Percentiles rank a stretch among this genome's conserved stretches.
Evolutionary conservation across 2,113 vertebrate species (phyloP).

Genomic region (Thinocorus orbignyianus): DNA sequence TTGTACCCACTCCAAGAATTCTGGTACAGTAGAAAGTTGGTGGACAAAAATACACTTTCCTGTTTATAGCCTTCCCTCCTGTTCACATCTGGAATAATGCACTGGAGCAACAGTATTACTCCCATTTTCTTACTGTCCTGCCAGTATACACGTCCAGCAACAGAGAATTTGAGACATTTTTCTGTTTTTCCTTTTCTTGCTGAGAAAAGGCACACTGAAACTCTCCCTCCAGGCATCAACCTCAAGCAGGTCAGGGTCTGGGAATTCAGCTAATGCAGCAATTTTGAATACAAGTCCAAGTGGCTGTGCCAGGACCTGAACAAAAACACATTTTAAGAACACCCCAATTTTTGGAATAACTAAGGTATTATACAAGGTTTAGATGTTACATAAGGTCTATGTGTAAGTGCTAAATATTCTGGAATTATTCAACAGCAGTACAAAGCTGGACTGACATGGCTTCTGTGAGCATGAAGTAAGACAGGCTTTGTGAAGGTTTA

Average conservation of each 20-base stretch:
- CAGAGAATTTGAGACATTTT: slow-evolving; percentile 10
- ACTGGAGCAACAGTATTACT: slow-evolving; percentile 19
- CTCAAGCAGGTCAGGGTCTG: slow-evolving; percentile 60
- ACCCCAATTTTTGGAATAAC: slow-evolving; percentile 18
- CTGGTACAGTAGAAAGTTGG: not conserved
- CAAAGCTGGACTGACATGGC: not conserved
- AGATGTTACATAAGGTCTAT: not conserved
- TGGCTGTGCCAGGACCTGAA: slow-evolving; percentile 50
- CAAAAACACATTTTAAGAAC: slow-evolving; percentile 64
- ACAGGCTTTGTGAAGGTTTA: not conserved
- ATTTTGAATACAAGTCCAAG: slow-evolving; percentile 33
- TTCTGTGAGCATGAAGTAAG: not conserved
- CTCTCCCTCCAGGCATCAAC: not conserved
- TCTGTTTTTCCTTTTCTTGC: slow-evolving; percentile 4
- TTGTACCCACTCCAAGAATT: slow-evolving; percentile 30
- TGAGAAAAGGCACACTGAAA: slow-evolving; percentile 7
- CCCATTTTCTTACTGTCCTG: slow-evolving; percentile 49
- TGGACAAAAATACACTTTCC: slow-evolving; percentile 54
- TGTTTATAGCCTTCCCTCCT: slow-evolving; percentile 61
- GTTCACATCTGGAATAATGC: slow-evolving; percentile 67
- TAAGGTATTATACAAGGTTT: not conserved
- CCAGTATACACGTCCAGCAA: slow-evolving; percentile 30
- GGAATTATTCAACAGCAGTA: not conserved
- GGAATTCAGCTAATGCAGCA: slow-evolving; percentile 55
- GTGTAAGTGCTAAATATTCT: not conserved